phyloP scores from a whole-genome alignment of 2,113 vertebrate species.

The Callithrix jacchus region DNA sequence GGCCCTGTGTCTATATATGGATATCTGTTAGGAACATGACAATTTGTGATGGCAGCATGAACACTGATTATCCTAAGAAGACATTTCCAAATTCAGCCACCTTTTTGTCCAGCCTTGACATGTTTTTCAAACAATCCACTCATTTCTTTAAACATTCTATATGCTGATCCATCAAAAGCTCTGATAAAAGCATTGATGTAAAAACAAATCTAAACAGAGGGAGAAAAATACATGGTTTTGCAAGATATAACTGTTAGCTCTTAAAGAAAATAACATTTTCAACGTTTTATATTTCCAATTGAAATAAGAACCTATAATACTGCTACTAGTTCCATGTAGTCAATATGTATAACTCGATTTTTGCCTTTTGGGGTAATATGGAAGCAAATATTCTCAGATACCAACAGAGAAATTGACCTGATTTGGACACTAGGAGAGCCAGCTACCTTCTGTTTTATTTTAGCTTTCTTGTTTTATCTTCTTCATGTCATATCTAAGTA shows the following conservation, averaged over 20 bases:
- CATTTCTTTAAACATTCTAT: background rate
- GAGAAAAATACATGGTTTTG: background rate
- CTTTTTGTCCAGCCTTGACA: background rate
- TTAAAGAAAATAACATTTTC: background rate
- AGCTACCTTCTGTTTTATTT: slow-evolving; percentile 30
- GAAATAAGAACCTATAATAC: background rate
- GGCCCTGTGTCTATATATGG: background rate
- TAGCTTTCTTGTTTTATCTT: background rate
- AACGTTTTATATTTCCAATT: background rate
- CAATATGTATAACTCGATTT: background rate
- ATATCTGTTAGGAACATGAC: background rate
- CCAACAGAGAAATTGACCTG: background rate
- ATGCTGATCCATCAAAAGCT: background rate
- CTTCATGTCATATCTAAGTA: background rate
- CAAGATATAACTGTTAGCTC: background rate
- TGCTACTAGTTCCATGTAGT: background rate
- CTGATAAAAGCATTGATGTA: background rate
- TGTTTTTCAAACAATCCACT: background rate
- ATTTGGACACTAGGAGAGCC: background rate
- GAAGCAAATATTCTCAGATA: background rate
- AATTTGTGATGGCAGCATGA: background rate
- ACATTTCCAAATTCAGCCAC: background rate
- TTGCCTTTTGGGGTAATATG: background rate
- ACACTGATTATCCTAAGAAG: background rate
- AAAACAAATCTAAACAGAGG: slow-evolving; percentile 29